Conservation (phyloP, 2,888 invertebrate species). For the Eupeodes latifasciatus region DNA sequence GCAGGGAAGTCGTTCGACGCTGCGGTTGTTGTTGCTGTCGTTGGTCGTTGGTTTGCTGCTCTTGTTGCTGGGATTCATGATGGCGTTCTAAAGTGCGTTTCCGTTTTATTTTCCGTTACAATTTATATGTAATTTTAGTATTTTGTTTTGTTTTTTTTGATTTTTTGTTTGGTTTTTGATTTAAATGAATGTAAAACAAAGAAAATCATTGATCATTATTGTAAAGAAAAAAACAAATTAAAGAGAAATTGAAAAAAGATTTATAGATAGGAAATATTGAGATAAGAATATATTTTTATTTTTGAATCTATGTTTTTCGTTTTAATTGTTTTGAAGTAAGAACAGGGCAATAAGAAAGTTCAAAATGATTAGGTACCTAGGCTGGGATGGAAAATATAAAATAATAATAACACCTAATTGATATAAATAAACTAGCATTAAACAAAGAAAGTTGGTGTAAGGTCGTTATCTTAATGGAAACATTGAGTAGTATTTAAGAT, state of each 20-base stretch:
- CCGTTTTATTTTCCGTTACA: constrained; percentile 53
- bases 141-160: constrained; percentile 40
- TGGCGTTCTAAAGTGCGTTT: constrained; percentile 75
- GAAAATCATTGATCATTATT: constrained; percentile 71
- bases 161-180: constrained; percentile 41
- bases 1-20: constrained; percentile 96
- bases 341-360: neutral
- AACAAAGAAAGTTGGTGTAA: neutral
- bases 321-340: constrained; percentile 7
- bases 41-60: constrained; percentile 78
- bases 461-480: constrained; percentile 28
- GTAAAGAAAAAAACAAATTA: constrained; percentile 58
- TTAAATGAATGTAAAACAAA: constrained; percentile 69
- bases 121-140: constrained; percentile 68
- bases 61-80: constrained; percentile 79
- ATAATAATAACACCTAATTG: neutral
- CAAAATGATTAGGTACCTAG: constrained; percentile 5
- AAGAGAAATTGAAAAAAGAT: constrained; percentile 41
- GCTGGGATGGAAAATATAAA: neutral
- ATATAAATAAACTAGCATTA: neutral
- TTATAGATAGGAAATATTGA: constrained; percentile 39
- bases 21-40: constrained; percentile 79
- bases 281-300: neutral
- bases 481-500: constrained; percentile 40
- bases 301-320: constrained; percentile 15